Percentiles rank a stretch among this genome's conserved stretches.
Evolutionary conservation across 2,888 invertebrate species (phyloP).

Genomic region (Agapetus fuscipes): DNA sequence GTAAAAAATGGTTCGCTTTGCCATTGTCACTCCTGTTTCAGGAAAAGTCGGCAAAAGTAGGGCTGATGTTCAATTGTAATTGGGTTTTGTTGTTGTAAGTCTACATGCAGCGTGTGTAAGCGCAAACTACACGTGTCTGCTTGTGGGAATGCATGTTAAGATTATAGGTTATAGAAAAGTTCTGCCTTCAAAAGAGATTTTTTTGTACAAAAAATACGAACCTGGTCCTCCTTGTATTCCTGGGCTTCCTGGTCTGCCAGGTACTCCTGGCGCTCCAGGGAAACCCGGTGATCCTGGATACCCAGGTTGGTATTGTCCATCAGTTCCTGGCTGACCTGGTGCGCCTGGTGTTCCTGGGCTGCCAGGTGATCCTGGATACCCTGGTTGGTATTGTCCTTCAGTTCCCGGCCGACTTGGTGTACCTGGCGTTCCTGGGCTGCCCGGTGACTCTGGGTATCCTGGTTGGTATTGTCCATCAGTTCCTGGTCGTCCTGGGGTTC

Average conservation of each 20-base stretch:
- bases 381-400: not conserved
- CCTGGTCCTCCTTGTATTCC: slow-evolving; percentile 20
- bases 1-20: too few species aligned
- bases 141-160: too few species aligned
- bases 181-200: too few species aligned
- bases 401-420: slow-evolving; percentile 21
- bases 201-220: too few species aligned
- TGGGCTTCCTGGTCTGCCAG: slow-evolving; percentile 23
- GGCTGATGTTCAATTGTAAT: too few species aligned
- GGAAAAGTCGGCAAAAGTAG: too few species aligned
- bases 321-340: slow-evolving; percentile 25
- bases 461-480: slow-evolving; percentile 10
- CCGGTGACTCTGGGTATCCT: slow-evolving; percentile 24
- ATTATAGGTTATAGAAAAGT: not conserved
- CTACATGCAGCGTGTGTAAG: too few species aligned
- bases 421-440: slow-evolving; percentile 21
- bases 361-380: slow-evolving; percentile 18
- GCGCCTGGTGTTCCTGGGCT: slow-evolving; percentile 24
- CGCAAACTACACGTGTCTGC: too few species aligned
- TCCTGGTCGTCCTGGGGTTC: slow-evolving; percentile 24
- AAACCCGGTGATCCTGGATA: slow-evolving; percentile 24
- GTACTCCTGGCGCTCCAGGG: slow-evolving; percentile 21
- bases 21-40: too few species aligned
- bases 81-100: too few species aligned
- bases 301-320: slow-evolving; percentile 23